phyloP scores from a whole-genome alignment of 2,113 vertebrate species.

The Lates calcarifer region DNA sequence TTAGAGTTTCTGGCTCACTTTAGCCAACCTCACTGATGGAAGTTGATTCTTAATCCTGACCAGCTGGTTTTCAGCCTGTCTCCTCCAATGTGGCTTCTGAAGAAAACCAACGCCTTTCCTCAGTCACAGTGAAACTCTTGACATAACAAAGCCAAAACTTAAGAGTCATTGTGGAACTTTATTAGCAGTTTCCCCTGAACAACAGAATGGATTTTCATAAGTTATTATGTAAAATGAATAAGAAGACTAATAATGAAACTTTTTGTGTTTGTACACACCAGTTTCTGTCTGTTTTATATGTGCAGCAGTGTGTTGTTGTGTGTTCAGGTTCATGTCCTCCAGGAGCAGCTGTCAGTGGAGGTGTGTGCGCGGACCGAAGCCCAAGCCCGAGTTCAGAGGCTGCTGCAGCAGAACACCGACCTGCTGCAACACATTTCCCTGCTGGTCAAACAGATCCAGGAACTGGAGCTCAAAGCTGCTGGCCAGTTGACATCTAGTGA shows the following conservation, averaged over 20 bases:
- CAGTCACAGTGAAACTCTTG: neutral
- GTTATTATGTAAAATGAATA: neutral
- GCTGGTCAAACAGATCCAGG: conserved; percentile 96
- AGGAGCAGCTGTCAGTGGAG: conserved; percentile 95
- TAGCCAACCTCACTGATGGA: neutral
- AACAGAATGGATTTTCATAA: neutral
- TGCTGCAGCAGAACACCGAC: conserved; percentile 97
- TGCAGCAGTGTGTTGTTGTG: neutral
- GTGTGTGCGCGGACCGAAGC: conserved; percentile 90
- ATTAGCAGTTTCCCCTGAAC: conserved; percentile 6
- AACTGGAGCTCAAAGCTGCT: conserved; percentile 92
- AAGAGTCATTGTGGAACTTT: neutral
- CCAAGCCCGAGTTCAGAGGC: conserved; percentile 93
- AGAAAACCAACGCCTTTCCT: conserved; percentile 1
- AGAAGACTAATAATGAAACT: neutral
- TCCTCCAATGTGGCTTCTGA: neutral
- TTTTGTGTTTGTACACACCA: neutral
- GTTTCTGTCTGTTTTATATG: neutral
- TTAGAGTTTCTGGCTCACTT: neutral
- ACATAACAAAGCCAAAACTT: neutral
- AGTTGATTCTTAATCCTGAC: neutral
- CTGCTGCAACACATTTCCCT: conserved; percentile 95
- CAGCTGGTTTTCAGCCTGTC: neutral
- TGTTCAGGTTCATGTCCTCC: conserved; percentile 91
- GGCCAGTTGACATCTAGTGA: conserved; percentile 89